phyloP scores from a whole-genome alignment of 2,113 vertebrate species.

The Cavia porcellus region DNA sequence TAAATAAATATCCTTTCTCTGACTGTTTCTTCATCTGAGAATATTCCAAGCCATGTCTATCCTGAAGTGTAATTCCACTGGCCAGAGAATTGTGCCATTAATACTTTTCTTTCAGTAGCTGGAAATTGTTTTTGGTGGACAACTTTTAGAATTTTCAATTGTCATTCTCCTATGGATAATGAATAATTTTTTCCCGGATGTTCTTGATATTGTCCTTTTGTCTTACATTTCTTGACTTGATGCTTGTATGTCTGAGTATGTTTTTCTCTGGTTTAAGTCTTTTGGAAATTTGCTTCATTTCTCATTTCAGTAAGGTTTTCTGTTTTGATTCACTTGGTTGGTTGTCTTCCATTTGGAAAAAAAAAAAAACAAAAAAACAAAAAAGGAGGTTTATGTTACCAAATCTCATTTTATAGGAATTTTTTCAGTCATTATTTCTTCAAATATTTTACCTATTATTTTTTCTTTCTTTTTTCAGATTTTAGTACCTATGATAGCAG shows the following conservation, averaged over 20 bases:
- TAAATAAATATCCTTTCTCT: neutral
- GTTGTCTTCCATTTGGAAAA: neutral
- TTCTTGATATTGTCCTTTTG: constrained; percentile 11
- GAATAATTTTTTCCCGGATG: neutral
- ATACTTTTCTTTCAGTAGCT: neutral
- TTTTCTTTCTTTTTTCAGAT: neutral
- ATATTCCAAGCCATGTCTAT: neutral
- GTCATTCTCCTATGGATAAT: neutral
- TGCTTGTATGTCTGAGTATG: neutral
- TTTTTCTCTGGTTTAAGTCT: neutral
- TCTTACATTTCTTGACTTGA: neutral
- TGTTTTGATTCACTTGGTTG: neutral
- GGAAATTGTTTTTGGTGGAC: neutral
- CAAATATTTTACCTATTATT: neutral
- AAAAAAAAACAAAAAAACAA: too few species aligned
- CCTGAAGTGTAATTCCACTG: neutral
- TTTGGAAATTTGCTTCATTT: neutral
- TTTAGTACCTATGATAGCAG: neutral
- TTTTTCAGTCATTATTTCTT: neutral
- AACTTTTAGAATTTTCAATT: neutral
- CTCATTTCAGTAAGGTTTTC: neutral
- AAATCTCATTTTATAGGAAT: neutral
- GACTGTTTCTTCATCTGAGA: neutral
- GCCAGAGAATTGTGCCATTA: neutral
- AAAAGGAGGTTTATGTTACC: neutral